A percentile compares a stretch with the other conserved stretches of the same genome.
Evolutionary conservation across 1,140 invertebrate species (phyloP).

Genomic region (Drosophila nannoptera): DNA sequence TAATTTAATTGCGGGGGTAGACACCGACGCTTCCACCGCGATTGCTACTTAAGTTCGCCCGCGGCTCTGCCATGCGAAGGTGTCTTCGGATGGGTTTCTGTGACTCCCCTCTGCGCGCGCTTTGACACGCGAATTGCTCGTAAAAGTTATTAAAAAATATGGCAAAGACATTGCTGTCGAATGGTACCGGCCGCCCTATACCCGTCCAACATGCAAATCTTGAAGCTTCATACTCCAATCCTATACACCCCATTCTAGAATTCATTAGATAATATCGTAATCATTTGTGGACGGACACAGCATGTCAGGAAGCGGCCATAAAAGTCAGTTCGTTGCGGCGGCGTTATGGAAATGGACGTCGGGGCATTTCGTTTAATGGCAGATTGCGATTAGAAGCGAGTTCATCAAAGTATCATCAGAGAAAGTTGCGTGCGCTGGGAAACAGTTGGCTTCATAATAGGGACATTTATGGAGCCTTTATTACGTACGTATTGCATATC

Average conservation of each 20-base stretch:
- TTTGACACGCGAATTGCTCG: constrained; percentile 52
- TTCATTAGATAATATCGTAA: neutral
- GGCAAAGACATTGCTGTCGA: neutral
- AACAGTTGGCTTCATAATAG: constrained; percentile 1
- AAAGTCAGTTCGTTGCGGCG: constrained; percentile 6
- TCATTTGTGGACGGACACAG: constrained; percentile 32
- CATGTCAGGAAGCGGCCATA: constrained; percentile 9
- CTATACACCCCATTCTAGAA: neutral
- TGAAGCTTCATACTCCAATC: neutral
- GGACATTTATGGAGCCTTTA: neutral
- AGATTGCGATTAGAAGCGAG: constrained; percentile 22
- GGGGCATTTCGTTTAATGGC: constrained; percentile 27
- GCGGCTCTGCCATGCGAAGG: constrained; percentile 14
- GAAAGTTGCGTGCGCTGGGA: neutral
- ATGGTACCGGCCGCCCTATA: neutral
- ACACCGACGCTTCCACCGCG: neutral
- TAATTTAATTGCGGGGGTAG: constrained; percentile 54
- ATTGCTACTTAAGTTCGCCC: constrained; percentile 19
- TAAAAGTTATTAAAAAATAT: constrained; percentile 60
- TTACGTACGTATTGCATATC: neutral
- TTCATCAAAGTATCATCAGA: constrained; percentile 23
- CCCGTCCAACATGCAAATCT: neutral
- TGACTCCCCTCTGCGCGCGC: constrained; percentile 6
- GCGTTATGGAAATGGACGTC: constrained; percentile 20
- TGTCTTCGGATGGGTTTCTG: constrained; percentile 22